Percentiles rank a stretch among this genome's conserved stretches.
These are phyloP conservation scores for Clarias pachynema DNA, from an alignment of 2,797 vertebrate genomes.

Conservation along the genomic window DNA sequence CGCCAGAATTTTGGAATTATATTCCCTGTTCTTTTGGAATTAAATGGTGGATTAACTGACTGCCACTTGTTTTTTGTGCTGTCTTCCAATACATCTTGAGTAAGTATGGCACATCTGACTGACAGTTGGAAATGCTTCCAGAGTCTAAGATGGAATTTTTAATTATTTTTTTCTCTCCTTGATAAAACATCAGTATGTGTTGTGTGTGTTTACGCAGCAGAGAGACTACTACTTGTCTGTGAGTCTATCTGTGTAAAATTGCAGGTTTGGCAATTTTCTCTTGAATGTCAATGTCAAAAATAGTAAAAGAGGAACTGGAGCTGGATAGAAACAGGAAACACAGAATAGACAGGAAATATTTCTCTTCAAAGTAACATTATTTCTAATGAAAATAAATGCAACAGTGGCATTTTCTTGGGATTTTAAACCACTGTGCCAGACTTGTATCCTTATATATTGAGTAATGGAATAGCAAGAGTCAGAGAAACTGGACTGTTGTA, in stretches of 20 bases:
- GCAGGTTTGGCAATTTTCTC: slow-evolving; percentile 35
- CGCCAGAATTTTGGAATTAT: slow-evolving; percentile 14
- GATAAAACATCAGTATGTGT: neutral
- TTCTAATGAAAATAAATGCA: neutral
- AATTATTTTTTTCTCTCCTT: neutral
- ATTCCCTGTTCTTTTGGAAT: slow-evolving; percentile 11
- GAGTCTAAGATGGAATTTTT: neutral
- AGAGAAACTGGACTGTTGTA: slow-evolving; percentile 33
- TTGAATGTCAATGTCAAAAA: slow-evolving; percentile 37
- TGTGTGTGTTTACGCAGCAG: neutral
- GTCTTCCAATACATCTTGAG: neutral
- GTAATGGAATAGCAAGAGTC: slow-evolving; percentile 39
- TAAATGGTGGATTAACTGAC: slow-evolving; percentile 7
- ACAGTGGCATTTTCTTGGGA: neutral
- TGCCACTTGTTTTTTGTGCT: neutral
- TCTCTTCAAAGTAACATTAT: neutral
- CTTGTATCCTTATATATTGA: neutral
- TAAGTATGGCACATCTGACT: slow-evolving; percentile 15
- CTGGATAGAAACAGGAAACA: slow-evolving; percentile 58
- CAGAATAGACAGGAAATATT: slow-evolving; percentile 46
- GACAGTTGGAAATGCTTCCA: neutral
- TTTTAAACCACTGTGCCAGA: neutral
- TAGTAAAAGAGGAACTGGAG: slow-evolving; percentile 44
- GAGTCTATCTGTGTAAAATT: slow-evolving; percentile 30
- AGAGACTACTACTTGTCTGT: slow-evolving; percentile 8